phyloP scores from a whole-genome alignment of 2,113 vertebrate species.

The Ciconia boyciana region DNA sequence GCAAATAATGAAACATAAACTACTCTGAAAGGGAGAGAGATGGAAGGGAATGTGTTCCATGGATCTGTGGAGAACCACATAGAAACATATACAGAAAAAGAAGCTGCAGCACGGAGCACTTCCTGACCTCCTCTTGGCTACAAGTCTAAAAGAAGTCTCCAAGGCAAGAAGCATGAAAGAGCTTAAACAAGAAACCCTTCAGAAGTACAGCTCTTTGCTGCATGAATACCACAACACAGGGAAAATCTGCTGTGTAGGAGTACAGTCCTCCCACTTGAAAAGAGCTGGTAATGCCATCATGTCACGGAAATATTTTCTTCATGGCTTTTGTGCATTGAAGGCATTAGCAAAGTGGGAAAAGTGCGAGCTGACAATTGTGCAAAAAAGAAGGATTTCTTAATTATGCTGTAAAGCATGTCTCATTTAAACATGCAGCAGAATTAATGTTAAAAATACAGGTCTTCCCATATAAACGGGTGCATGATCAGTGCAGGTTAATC shows the following conservation, averaged over 20 bases:
- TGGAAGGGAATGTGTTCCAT: conserved; percentile 53
- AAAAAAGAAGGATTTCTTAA: conserved; percentile 34
- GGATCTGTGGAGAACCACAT: conserved; percentile 64
- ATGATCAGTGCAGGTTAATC: background rate
- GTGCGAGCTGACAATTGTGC: conserved; percentile 5
- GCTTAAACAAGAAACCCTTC: conserved; percentile 62
- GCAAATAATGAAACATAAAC: conserved; percentile 65
- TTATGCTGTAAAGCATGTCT: conserved; percentile 38
- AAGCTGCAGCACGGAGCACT: conserved; percentile 59
- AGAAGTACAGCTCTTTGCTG: conserved; percentile 70
- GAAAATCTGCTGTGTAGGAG: conserved; percentile 76
- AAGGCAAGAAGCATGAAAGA: conserved; percentile 58
- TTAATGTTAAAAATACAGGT: conserved; percentile 4
- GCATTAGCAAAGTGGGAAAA: conserved; percentile 54
- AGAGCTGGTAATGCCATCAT: conserved; percentile 76
- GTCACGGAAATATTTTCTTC: conserved; percentile 70
- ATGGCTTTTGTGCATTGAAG: conserved; percentile 53
- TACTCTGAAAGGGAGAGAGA: conserved; percentile 40
- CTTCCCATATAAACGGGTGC: background rate
- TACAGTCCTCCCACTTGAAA: conserved; percentile 75
- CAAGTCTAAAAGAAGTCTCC: conserved; percentile 52
- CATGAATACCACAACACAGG: conserved; percentile 80
- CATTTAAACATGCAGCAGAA: conserved; percentile 26
- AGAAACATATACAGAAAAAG: conserved; percentile 67
- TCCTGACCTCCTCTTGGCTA: conserved; percentile 66